These are phyloP conservation scores for Parambassis ranga DNA, from an alignment of 2,797 vertebrate genomes.

Conservation along the genomic window DNA sequence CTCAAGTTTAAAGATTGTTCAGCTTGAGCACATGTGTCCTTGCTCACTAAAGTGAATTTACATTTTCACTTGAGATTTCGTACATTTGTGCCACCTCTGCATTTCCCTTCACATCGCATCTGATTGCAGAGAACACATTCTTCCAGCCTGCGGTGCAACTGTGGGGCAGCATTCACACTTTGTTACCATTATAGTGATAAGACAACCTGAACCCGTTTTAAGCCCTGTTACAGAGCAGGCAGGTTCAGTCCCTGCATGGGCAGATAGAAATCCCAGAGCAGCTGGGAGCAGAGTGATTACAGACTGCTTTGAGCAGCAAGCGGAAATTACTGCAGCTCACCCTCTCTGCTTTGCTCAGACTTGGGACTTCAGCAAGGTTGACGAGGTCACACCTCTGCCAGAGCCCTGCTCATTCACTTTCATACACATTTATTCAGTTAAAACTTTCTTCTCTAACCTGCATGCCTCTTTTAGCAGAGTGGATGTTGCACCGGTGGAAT, in stretches of 20 bases:
- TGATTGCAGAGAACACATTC: slow-evolving; percentile 4
- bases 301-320: slow-evolving; percentile 42
- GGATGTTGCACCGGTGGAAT: slow-evolving; percentile 1
- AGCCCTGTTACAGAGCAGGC: slow-evolving; percentile 5
- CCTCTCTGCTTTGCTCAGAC: slow-evolving; percentile 11
- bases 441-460: slow-evolving; percentile 24
- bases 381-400: slow-evolving; percentile 42
- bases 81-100: background rate
- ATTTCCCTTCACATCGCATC: slow-evolving; percentile 1
- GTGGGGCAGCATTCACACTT: slow-evolving; percentile 29
- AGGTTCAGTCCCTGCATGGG: slow-evolving; percentile 27
- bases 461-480: slow-evolving; percentile 32
- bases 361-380: slow-evolving; percentile 45
- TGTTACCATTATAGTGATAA: slow-evolving; percentile 15
- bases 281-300: slow-evolving; percentile 58
- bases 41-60: background rate
- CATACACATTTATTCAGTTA: slow-evolving; percentile 22
- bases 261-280: slow-evolving; percentile 50
- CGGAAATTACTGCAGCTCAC: slow-evolving; percentile 38
- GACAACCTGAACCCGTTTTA: slow-evolving; percentile 29
- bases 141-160: slow-evolving; percentile 8
- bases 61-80: slow-evolving; percentile 26
- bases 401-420: slow-evolving; percentile 15
- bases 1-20: slow-evolving; percentile 6
- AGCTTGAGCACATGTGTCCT: background rate